Base-by-base conservation (phyloP, 1,140 invertebrate genomes). In the Palaemon carinicauda region DNA sequence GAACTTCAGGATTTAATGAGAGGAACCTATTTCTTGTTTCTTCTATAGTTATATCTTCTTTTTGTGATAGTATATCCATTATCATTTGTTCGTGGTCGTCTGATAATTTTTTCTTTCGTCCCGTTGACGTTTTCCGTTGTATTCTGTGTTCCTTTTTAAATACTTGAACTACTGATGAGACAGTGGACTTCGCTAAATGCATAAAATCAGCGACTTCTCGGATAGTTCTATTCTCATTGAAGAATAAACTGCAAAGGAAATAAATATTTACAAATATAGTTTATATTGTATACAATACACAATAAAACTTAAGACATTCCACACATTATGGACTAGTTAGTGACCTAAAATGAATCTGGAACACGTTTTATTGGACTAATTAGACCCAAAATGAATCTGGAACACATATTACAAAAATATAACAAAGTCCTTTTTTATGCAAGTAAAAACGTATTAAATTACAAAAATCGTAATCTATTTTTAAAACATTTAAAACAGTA, bases 1-100 rank as follows among this genome's bases (percentile, higher is more conserved):
- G 79, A 52, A 89, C 89, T 75, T 89, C 89, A 33, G 89, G 89
- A 69, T 89, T 89, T 19, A 89, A 82, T 12, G 82, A 79, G 12
- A 89, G 82, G 75, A 89, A 89, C 41, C 87, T 85, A 80, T 87
- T 89, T 31, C 89, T 84, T 69, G 89, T 89, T 75, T 89, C 89
- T 60, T 89, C 89, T 54, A 89, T 89, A 0, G 89, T 89, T n/a
- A 89, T 89, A 52, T 89, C 89, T 80, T 89, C 89, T 65, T 89
- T 89, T 29, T 89, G 86, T 4, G 89, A 84, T 19, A 89, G 82
- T 14, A 89, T 89, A 33, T 89, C 89, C 89, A 89, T 89, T 15
- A 89, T 89, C 78, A 87, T 87, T 56, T 89, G 89, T 75, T 89
- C 86, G 54, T 89, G 89, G 27, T 88, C 89, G 74, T 89, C 89